Evolutionary conservation across 2,797 vertebrate genomes (phyloP).

Genomic region (Microctenopoma lineatum): DNA sequence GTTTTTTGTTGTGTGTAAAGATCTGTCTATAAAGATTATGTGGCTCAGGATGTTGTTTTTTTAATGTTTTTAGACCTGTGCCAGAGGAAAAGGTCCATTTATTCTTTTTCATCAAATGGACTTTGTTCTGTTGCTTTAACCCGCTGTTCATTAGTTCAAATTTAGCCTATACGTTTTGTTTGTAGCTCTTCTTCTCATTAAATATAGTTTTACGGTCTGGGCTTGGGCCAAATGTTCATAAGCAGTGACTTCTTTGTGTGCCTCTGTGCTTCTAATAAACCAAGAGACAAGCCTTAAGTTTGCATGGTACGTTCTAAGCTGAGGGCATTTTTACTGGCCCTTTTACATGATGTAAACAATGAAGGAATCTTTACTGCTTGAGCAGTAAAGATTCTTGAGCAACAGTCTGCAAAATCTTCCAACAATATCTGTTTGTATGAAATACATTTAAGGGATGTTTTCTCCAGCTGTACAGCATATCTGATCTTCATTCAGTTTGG

Average conservation of each 20-base stretch:
- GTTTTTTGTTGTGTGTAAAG: background rate
- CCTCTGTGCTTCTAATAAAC: constrained; percentile 18
- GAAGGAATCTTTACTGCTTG: background rate
- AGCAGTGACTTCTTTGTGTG: background rate
- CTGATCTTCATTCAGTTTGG: background rate
- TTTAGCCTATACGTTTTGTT: too few relatives aligned
- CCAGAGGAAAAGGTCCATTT: background rate
- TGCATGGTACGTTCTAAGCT: background rate
- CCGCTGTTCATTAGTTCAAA: background rate
- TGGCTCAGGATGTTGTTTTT: background rate
- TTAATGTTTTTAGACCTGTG: background rate
- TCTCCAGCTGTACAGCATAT: background rate
- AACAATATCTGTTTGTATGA: background rate
- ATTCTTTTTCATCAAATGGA: background rate
- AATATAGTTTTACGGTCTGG: constrained; percentile 3
- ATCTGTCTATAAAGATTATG: background rate
- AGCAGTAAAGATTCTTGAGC: background rate
- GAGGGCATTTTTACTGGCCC: background rate
- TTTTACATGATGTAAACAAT: background rate
- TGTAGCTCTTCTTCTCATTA: too few relatives aligned
- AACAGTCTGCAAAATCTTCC: background rate
- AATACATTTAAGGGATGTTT: background rate
- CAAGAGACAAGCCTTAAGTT: background rate
- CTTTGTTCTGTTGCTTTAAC: too few relatives aligned
- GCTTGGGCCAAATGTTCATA: too few relatives aligned